Percentiles rank a stretch among this genome's conserved stretches.
These are phyloP conservation scores for Capitella teleta DNA, from an alignment of 1,140 invertebrate genomes.

Conservation along the genomic window DNA sequence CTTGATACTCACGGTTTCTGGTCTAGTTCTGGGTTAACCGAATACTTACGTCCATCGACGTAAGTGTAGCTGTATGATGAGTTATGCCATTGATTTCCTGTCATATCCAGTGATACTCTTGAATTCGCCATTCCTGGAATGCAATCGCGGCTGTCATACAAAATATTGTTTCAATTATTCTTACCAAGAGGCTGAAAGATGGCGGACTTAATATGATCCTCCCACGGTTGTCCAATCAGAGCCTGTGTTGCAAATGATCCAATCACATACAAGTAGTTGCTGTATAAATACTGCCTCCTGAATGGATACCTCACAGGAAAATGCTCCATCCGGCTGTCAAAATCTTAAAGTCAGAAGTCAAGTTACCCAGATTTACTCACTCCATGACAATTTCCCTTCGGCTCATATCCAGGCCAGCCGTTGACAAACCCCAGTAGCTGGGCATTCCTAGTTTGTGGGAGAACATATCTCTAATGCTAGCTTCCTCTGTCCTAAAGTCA, in stretches of 20 bases:
- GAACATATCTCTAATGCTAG: background rate
- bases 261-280: conserved; percentile 2
- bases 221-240: background rate
- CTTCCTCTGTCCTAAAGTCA: background rate
- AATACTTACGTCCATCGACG: no score
- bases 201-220: background rate
- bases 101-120: no score
- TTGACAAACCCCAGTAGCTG: conserved; percentile 5
- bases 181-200: background rate
- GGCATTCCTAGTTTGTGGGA: conserved; percentile 3
- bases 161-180: no score
- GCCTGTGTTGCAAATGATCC: background rate
- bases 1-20: no score
- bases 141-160: no score
- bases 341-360: no score
- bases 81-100: no score
- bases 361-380: no score
- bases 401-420: background rate
- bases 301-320: conserved; percentile 3
- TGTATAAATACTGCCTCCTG: background rate
- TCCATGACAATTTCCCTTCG: background rate
- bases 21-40: no score
- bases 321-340: no score
- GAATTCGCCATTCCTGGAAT: no score
- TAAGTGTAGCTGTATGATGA: no score